Conservation (phyloP, 2,113 vertebrate genomes). For the Procavia capensis region DNA sequence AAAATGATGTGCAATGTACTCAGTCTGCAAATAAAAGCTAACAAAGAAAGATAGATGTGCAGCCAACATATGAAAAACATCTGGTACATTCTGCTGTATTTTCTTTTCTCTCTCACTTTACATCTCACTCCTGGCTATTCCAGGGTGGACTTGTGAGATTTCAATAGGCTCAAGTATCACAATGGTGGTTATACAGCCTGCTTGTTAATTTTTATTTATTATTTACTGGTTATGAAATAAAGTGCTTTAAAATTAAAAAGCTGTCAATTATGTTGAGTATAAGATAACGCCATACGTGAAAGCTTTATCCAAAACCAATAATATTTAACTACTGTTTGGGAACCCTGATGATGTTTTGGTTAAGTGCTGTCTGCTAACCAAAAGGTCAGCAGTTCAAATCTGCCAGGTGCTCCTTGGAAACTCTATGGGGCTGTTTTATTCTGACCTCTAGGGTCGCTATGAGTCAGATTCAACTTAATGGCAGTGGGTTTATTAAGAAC, state of each 20-base stretch:
- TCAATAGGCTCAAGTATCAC: not conserved
- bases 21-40: conserved; percentile 58
- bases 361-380: too few relatives aligned
- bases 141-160: not conserved
- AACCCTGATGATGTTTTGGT: too few relatives aligned
- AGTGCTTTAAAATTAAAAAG: conserved; percentile 70
- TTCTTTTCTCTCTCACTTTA: conserved; percentile 62
- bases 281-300: conserved; percentile 80
- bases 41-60: conserved; percentile 66
- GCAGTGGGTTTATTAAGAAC: too few relatives aligned
- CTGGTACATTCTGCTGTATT: conserved; percentile 57
- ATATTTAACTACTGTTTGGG: conserved; percentile 85
- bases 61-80: conserved; percentile 65
- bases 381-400: too few relatives aligned
- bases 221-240: conserved; percentile 53
- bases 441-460: too few relatives aligned
- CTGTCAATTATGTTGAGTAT: conserved; percentile 74
- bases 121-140: conserved; percentile 44
- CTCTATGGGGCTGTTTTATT: too few relatives aligned
- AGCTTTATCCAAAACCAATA: conserved; percentile 83
- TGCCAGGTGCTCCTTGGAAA: too few relatives aligned
- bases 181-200: not conserved
- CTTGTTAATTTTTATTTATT: not conserved
- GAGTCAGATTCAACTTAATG: too few relatives aligned
- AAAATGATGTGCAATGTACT: conserved; percentile 50